Conservation (phyloP, 2,797 vertebrate genomes). For the Selene dorsalis region DNA sequence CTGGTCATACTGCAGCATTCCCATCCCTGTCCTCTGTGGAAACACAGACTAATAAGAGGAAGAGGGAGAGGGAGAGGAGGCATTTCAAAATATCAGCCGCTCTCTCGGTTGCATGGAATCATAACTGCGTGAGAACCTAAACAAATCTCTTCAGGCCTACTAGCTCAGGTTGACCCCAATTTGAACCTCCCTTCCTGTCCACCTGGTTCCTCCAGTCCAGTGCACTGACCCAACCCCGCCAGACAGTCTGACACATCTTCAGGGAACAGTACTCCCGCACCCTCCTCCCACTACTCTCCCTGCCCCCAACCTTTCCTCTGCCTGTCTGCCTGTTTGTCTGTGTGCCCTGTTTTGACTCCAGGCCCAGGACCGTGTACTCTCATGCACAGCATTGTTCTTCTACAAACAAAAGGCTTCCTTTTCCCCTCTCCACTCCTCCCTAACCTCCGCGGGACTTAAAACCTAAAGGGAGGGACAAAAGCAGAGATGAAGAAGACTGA, state of each 20-base stretch:
- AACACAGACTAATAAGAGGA: constrained; percentile 36
- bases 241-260: constrained; percentile 78
- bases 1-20: constrained; percentile 65
- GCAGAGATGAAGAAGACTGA: constrained; percentile 25
- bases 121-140: constrained; percentile 48
- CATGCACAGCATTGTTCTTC: constrained; percentile 78
- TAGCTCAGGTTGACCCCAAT: constrained; percentile 49
- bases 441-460: constrained; percentile 31
- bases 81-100: constrained; percentile 26
- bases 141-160: constrained; percentile 49
- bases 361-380: constrained; percentile 55
- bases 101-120: constrained; percentile 27
- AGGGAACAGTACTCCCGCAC: constrained; percentile 60
- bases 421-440: constrained; percentile 54
- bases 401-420: constrained; percentile 80
- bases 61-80: constrained; percentile 9
- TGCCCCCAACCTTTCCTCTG: constrained; percentile 49
- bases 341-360: constrained; percentile 75
- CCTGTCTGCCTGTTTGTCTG: constrained; percentile 60
- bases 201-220: constrained; percentile 66
- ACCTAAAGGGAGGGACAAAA: constrained; percentile 28
- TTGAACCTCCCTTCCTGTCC: constrained; percentile 67
- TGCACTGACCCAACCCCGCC: constrained; percentile 60
- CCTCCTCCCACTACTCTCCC: constrained; percentile 20
- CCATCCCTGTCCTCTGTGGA: constrained; percentile 53